Base-by-base conservation (phyloP, 1,140 invertebrate species). In the Aphis craccivora region DNA sequence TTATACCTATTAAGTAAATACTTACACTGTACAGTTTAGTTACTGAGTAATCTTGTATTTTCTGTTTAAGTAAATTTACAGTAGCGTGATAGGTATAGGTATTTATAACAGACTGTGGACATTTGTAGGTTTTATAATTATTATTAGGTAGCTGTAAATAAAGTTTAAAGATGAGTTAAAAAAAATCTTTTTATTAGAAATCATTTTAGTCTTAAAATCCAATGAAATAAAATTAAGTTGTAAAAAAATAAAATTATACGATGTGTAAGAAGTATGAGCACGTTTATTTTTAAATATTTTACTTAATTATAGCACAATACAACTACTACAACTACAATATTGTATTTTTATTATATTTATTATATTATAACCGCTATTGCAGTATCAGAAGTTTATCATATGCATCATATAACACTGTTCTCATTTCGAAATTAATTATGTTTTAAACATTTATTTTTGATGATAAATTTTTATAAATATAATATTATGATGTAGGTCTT, bases 51-150 rank as follows among this genome's bases (percentile, higher is more conserved):
- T 76, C 14, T n/a, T 76, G n/a, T n/a, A 18, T 76, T n/a, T n/a
- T 76, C 60, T 76, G 60, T 76, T n/a, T 18, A n/a, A 40, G 37
- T 76, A n/a, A n/a, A 76, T 76, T 1, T 1, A 76, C 30, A 76
- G 60, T n/a, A 76, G n/a, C 5, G 6, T 14, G 60, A 76, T 76
- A n/a, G 0, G 23, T 30, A 67, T n/a, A n/a, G n/a, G n/a, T n/a
- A 9, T 67, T 67, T 67, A 67, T 76, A n/a, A 30, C 1, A 76
- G 60, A 76, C n/a, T 30, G 60, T n/a, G 60, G 30, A n/a, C 11
- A 76, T 76, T n/a, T 76, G 60, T 76, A n/a, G 60, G 60, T 76
- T 76, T 76, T 76, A 76, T 76, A 76, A 76, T 76, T 76, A 76
- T 76, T 76, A 76, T 76, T 76, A 76, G 14, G 60, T 18, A n/a